These are phyloP conservation scores for Sinotaia quadrata DNA, from an alignment of 2,888 invertebrate species.

Conservation along the genomic window DNA sequence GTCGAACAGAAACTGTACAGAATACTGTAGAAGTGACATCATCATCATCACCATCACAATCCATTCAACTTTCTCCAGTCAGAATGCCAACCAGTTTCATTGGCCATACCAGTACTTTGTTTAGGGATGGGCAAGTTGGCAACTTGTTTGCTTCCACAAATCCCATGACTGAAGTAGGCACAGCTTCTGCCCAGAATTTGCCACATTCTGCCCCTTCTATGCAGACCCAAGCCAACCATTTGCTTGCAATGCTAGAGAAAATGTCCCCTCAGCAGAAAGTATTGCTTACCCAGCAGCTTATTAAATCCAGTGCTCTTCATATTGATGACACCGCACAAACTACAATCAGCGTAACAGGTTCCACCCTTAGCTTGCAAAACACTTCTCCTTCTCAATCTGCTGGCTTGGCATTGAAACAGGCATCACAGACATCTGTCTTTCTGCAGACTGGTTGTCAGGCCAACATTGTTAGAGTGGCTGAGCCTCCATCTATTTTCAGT, in stretches of 20 bases:
- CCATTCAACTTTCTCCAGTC: too few relatives aligned
- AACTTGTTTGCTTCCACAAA: background rate
- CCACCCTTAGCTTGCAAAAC: too few relatives aligned
- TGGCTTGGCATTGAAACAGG: too few relatives aligned
- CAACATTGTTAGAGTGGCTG: background rate
- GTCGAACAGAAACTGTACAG: background rate
- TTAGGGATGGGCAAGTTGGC: background rate
- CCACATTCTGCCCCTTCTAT: background rate
- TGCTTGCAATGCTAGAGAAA: conserved; percentile 15
- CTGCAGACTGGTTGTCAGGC: background rate
- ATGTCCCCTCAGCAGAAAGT: conserved; percentile 20
- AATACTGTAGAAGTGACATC: background rate
- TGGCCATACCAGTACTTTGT: too few relatives aligned
- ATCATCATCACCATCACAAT: background rate
- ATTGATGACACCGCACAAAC: conserved; percentile 5
- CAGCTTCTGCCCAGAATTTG: background rate
- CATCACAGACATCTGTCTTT: background rate
- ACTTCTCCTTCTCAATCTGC: too few relatives aligned
- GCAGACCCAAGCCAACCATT: conserved; percentile 5
- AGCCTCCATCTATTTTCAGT: background rate
- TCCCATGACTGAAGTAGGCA: background rate
- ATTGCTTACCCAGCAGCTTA: conserved; percentile 23
- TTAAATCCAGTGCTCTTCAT: conserved; percentile 13
- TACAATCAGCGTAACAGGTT: too few relatives aligned
- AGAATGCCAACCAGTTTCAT: too few relatives aligned